Evolutionary conservation across 2,888 invertebrate genomes (phyloP), one percentile per base, ranked within the genome.

Genomic region (Pemphredon lugubris): DNA sequence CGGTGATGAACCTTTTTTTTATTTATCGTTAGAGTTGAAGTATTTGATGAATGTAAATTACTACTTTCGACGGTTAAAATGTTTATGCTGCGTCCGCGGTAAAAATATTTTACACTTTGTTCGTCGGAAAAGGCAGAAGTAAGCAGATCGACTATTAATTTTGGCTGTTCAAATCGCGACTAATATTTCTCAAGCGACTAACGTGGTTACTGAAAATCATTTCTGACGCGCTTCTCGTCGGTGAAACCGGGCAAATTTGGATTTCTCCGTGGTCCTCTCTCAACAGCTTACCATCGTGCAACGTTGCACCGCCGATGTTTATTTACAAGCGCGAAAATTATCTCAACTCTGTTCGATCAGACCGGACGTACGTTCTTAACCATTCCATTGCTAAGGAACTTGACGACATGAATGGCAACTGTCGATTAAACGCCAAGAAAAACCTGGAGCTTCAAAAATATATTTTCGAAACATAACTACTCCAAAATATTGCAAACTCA

Each of bases 161-260:
- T n/a, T n/a, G n/a, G n/a, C n/a, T n/a, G n/a, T n/a, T n/a, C n/a
- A n/a, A n/a, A n/a, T n/a, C n/a, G n/a, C n/a, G n/a, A n/a, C n/a
- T 30, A 30, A 30, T 6, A 30, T 2, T 30, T 9, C 30, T 9
- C 9, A 30, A 30, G 30, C 9, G 6, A 1, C 9, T 6, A 30
- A 30, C 1, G 9, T 30, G 30, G 2, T 26, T 30, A 30, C 6
- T 30, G 30, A 30, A 30, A 30, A n/a, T 30, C 9, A 26, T 7
- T 26, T 26, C 26, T 26, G 26, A 26, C 26, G 30, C 30, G 30
- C 2, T 30, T 30, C 9, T 30, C 30, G 30, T 30, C 30, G n/a
- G n/a, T n/a, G 34, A 34, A 34, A 34, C 34, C 34, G 34, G n/a
- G n/a, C 34, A 34, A n/a, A 11, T 34, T n/a, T 34, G 34, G n/a